Base-by-base conservation (phyloP, 2,113 vertebrate species). In the Misgurnus mizolepis region DNA sequence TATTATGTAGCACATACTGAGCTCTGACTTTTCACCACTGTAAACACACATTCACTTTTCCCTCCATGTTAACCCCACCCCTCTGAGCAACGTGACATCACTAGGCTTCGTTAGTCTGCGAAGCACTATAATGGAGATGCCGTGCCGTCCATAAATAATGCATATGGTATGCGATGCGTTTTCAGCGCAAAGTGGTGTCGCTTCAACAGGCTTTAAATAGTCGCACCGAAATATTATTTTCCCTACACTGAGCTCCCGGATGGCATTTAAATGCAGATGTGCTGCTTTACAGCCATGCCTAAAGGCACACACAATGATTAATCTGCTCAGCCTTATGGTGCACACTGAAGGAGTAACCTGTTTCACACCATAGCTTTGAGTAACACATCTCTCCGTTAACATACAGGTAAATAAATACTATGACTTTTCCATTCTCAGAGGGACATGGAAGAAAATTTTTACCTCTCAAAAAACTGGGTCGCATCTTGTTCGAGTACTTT, bases 121-220 rank as follows among this genome's bases (percentile, higher is more conserved):
- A 91, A 88, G 89, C 89, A 91, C 89, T 91, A 93, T 95, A 92
- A 94, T 87, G 90, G 88, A 92, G 88, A 87, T 80, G 84, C 0
- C 80, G 80, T 80, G 84, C 0, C 80, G 80, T 81, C 84, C 79
- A 94, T 95, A 94, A 95, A 95, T 95, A 93, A 95, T 92, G 91
- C 90, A 95, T 86, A 89, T 82, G 81, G 87, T 84, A 82, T 87
- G 90, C 80, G 84, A 88, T 87, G 88, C 91, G 87, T 88, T 93
- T 94, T 81, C 80, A 78, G 89, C 83, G 72, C 88, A 91, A 90
- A 93, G 92, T 91, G 88, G 88, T 89, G 78, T 85, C 89, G 81
- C 88, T 91, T 91, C 90, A 89, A 89, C 71, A 75, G 88, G 88
- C 91, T 91, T 93, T 90, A 93, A 94, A 95, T 89, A 86, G 91